Evolutionary conservation across 2,888 invertebrate genomes (phyloP).

Genomic region (Cryptocephalus primarius): DNA sequence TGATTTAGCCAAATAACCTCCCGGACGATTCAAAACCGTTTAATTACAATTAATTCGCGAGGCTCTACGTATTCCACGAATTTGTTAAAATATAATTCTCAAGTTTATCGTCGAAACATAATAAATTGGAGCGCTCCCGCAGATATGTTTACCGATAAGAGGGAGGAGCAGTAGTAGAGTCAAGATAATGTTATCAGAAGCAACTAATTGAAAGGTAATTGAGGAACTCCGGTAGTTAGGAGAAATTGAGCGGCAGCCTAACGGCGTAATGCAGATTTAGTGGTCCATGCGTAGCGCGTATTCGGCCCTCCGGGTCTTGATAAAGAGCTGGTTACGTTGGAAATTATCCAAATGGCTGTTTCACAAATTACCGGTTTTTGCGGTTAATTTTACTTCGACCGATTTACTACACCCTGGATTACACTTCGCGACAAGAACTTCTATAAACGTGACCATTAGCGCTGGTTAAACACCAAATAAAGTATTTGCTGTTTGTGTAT

Average conservation of each 20-base stretch:
- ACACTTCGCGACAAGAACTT: conserved; percentile 13
- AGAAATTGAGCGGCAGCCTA: conserved; percentile 27
- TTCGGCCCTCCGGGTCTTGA: conserved; percentile 30
- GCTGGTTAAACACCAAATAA: no score
- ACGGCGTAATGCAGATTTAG: conserved; percentile 33
- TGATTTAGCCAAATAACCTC: no score
- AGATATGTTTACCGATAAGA: no score
- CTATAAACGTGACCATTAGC: conserved; percentile 15
- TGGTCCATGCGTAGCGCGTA: conserved; percentile 31
- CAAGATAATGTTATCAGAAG: conserved; percentile 36
- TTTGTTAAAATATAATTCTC: no score
- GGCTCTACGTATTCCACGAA: no score
- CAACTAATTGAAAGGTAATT: conserved; percentile 40
- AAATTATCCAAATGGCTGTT: conserved; percentile 31
- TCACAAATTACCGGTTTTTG: conserved; percentile 31
- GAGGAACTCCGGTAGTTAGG: conserved; percentile 36
- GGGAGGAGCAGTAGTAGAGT: no score
- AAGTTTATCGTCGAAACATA: no score
- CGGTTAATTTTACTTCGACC: conserved; percentile 20
- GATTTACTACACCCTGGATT: conserved; percentile 19
- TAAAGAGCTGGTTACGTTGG: conserved; percentile 32
- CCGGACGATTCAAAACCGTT: no score
- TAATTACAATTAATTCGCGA: no score
- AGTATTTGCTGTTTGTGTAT: no score
- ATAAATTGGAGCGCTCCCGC: no score